These are phyloP conservation scores for Sander vitreus DNA, from an alignment of 2,113 vertebrate species.

Conservation along the genomic window DNA sequence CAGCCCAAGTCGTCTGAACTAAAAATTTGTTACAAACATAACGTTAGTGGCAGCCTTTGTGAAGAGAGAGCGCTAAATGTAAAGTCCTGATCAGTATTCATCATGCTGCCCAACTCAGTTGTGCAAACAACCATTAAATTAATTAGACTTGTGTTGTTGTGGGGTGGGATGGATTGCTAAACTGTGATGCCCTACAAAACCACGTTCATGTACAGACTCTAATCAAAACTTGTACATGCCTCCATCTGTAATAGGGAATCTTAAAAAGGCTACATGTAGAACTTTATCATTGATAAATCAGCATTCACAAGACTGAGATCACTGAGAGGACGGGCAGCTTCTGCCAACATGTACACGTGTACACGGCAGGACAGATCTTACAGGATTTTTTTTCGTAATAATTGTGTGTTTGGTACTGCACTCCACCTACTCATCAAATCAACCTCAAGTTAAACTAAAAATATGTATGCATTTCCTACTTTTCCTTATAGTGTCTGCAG, in stretches of 20 bases:
- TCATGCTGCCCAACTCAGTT: conserved; percentile 27
- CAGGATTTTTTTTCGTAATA: not conserved
- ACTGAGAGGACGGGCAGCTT: conserved; percentile 8
- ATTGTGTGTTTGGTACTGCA: not conserved
- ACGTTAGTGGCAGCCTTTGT: conserved; percentile 28
- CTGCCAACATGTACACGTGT: not conserved
- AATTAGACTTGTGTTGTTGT: conserved; percentile 64
- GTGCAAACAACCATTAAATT: conserved; percentile 66
- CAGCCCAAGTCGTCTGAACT: conserved; percentile 9
- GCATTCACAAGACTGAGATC: not conserved
- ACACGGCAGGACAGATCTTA: not conserved
- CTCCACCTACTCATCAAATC: not conserved
- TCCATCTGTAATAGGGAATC: not conserved
- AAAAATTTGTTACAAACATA: conserved; percentile 41
- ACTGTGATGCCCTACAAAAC: conserved; percentile 46
- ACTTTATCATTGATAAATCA: conserved; percentile 33
- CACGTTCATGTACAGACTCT: conserved; percentile 22
- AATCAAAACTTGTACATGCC: not conserved
- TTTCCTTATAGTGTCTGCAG: not conserved
- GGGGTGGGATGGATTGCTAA: conserved; percentile 53
- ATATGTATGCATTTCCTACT: not conserved
- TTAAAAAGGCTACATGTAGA: not conserved
- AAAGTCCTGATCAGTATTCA: conserved; percentile 68
- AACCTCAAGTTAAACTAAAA: not conserved
- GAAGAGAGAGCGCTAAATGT: conserved; percentile 23